phyloP scores from a whole-genome alignment of 2,888 invertebrate genomes.

The Trisateles emortualis region DNA sequence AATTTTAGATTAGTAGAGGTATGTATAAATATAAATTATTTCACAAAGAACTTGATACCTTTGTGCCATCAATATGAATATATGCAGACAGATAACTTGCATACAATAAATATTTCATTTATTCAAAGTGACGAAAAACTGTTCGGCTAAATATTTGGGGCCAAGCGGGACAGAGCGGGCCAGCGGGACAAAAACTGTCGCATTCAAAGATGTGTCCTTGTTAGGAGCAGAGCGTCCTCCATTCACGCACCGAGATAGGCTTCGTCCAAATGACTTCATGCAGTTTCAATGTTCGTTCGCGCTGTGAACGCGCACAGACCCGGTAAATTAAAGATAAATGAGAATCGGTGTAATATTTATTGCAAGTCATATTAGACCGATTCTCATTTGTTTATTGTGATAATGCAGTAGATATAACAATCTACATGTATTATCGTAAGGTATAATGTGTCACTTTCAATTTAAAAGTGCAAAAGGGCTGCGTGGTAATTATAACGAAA shows the following conservation, averaged over 20 bases:
- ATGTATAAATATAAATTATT: conserved; percentile 41
- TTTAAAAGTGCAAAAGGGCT: too few species aligned
- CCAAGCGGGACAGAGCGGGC: background rate
- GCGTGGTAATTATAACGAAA: too few species aligned
- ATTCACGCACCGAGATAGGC: conserved; percentile 26
- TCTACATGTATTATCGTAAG: too few species aligned
- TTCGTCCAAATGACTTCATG: conserved; percentile 45
- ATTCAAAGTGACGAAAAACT: conserved; percentile 69
- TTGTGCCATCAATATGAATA: conserved; percentile 45
- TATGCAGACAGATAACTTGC: conserved; percentile 48
- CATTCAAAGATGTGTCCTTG: conserved; percentile 62
- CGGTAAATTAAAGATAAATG: too few species aligned
- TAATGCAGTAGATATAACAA: too few species aligned
- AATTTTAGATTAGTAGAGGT: too few species aligned
- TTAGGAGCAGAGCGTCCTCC: conserved; percentile 35
- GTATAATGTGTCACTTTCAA: too few species aligned
- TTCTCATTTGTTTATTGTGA: too few species aligned
- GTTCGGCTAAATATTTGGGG: conserved; percentile 47
- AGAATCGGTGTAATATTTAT: too few species aligned
- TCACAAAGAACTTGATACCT: conserved; percentile 45
- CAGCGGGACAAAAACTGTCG: conserved; percentile 60
- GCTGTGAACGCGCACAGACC: background rate
- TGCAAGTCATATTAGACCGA: too few species aligned
- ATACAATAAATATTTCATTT: conserved; percentile 77
- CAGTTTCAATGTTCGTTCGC: conserved; percentile 11